Evolutionary conservation across 1,140 invertebrate species (phyloP).

Genomic region (Centruroides sculpturatus): DNA sequence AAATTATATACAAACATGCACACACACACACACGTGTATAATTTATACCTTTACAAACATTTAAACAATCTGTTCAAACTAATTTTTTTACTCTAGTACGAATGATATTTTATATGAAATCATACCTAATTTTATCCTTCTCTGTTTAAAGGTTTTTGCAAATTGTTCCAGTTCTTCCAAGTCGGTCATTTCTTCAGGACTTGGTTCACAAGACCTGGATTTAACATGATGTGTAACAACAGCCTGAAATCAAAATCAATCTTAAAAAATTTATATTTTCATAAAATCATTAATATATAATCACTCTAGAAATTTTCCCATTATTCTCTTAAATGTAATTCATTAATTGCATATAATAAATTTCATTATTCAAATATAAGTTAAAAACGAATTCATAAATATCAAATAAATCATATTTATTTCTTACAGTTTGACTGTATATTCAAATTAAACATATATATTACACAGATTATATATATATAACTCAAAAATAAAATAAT

Average conservation of each 20-base stretch:
- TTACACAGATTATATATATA: too few species aligned
- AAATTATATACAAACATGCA: too few species aligned
- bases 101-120: constrained; percentile 1
- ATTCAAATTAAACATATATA: too few species aligned
- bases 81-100: not conserved
- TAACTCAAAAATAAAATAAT: too few species aligned
- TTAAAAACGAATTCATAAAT: not conserved
- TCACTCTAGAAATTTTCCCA: not conserved
- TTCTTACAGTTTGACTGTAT: too few species aligned
- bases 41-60: too few species aligned
- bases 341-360: not conserved
- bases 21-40: too few species aligned
- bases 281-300: not conserved
- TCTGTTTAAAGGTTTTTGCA: constrained; percentile 91
- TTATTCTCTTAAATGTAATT: too few species aligned
- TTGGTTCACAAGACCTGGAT: constrained; percentile 32
- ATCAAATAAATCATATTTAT: not conserved
- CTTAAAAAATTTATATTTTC: too few species aligned
- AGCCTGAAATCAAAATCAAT: not conserved
- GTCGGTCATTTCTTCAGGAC: constrained; percentile 81
- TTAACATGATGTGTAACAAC: constrained; percentile 7
- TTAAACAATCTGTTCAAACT: too few species aligned
- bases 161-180: constrained; percentile 92
- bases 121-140: constrained; percentile 77
- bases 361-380: not conserved